Conservation (phyloP, 2,888 invertebrate species). For the Scrobipalpa costella region DNA sequence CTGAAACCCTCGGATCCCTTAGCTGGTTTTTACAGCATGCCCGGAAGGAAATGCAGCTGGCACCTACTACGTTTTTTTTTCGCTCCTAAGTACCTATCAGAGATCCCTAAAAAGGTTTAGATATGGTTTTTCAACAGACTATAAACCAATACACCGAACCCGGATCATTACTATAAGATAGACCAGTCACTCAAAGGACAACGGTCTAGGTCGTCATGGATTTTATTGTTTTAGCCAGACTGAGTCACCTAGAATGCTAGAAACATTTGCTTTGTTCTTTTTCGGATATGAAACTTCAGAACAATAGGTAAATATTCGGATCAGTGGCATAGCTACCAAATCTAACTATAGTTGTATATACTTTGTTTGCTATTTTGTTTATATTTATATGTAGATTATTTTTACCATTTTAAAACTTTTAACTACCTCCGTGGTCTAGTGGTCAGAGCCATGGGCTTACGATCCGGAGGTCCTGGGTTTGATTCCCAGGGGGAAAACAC, state of each 20-base stretch:
- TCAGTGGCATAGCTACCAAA: neutral
- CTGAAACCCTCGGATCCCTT: too few relatives aligned
- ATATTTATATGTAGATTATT: too few relatives aligned
- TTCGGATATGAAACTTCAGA: neutral
- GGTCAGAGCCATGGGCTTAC: too few relatives aligned
- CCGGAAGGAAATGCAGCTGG: too few relatives aligned
- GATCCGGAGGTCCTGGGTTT: too few relatives aligned
- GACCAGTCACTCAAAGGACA: neutral
- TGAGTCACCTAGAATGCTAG: constrained; percentile 8
- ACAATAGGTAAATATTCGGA: neutral
- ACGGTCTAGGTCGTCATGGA: constrained; percentile 12
- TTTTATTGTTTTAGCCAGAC: constrained; percentile 10
- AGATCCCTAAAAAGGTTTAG: neutral
- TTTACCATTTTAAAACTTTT: too few relatives aligned
- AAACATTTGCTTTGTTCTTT: neutral
- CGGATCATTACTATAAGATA: neutral
- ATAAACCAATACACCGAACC: neutral
- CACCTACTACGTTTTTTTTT: too few relatives aligned
- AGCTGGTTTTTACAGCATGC: too few relatives aligned
- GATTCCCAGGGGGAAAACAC: too few relatives aligned
- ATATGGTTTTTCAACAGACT: neutral
- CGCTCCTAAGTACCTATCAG: neutral
- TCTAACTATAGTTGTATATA: too few relatives aligned
- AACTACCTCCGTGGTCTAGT: too few relatives aligned
- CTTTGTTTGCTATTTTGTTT: too few relatives aligned